A percentile compares a stretch with the other conserved stretches of the same genome.
phyloP scores from a whole-genome alignment of 2,113 vertebrate species.

The Eptesicus fuscus region DNA sequence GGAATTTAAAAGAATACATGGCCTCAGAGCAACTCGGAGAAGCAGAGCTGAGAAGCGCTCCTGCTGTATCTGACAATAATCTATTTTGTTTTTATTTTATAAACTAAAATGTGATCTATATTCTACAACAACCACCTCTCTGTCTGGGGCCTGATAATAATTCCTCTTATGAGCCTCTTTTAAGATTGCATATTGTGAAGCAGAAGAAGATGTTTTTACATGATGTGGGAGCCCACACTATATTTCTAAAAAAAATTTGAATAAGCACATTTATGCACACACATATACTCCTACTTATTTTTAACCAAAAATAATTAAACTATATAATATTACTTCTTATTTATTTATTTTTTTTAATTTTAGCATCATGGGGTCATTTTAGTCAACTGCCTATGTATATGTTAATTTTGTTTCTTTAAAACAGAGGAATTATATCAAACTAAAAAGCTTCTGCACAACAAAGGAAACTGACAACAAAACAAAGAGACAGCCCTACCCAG shows the following conservation, averaged over 20 bases:
- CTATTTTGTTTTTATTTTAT: neutral
- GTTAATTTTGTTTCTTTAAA: neutral
- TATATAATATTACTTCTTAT: neutral
- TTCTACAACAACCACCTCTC: neutral
- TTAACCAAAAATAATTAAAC: neutral
- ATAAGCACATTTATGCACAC: too few species aligned
- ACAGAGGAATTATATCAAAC: neutral
- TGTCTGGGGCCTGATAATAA: neutral
- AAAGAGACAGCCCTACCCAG: too few species aligned
- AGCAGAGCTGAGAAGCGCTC: too few species aligned
- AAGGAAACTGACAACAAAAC: too few species aligned
- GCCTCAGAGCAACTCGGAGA: too few species aligned
- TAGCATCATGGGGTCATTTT: neutral
- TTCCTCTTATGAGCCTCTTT: neutral
- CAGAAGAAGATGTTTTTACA: neutral
- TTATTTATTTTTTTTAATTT: neutral
- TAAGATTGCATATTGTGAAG: neutral
- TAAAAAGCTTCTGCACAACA: too few species aligned
- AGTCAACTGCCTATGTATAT: neutral
- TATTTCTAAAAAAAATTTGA: neutral
- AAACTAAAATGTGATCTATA: neutral
- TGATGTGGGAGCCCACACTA: neutral
- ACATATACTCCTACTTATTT: neutral
- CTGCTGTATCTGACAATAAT: neutral
- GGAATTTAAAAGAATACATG: too few species aligned